Conservation (phyloP, 2,888 invertebrate genomes). For the Acronicta psi region DNA sequence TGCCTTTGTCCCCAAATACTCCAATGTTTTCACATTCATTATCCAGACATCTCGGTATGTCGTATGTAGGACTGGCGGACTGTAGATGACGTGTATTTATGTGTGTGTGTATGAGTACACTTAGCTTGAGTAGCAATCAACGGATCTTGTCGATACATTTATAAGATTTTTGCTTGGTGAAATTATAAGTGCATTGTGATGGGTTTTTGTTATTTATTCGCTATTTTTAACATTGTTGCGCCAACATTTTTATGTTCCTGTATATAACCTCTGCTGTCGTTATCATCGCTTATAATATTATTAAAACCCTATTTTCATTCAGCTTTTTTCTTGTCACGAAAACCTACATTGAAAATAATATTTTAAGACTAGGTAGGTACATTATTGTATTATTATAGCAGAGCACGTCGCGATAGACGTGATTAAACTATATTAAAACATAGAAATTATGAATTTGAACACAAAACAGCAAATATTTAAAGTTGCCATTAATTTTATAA, state of each 20-base stretch:
- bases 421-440: constrained; percentile 24
- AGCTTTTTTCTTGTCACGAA: constrained; percentile 5
- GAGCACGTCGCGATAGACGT: constrained; percentile 23
- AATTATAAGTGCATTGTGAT: too few relatives aligned
- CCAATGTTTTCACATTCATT: constrained; percentile 27
- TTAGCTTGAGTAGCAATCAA: not conserved
- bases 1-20: constrained; percentile 33
- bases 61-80: not conserved
- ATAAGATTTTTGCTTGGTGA: too few relatives aligned
- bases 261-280: too few relatives aligned
- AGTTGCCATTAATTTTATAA: constrained; percentile 42
- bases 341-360: constrained; percentile 20
- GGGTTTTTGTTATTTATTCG: not conserved
- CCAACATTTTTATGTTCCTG: too few relatives aligned
- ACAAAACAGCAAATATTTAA: constrained; percentile 30
- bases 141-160: too few relatives aligned
- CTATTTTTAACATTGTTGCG: too few relatives aligned
- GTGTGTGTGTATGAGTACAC: constrained; percentile 2
- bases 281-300: too few relatives aligned
- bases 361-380: constrained; percentile 6
- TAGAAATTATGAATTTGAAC: constrained; percentile 29
- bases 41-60: constrained; percentile 18
- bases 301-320: too few relatives aligned
- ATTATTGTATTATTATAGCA: constrained; percentile 32
- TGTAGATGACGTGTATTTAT: not conserved